Evolutionary conservation across 1,140 invertebrate genomes (phyloP).

Genomic region (Philopotamus ludificatus): DNA sequence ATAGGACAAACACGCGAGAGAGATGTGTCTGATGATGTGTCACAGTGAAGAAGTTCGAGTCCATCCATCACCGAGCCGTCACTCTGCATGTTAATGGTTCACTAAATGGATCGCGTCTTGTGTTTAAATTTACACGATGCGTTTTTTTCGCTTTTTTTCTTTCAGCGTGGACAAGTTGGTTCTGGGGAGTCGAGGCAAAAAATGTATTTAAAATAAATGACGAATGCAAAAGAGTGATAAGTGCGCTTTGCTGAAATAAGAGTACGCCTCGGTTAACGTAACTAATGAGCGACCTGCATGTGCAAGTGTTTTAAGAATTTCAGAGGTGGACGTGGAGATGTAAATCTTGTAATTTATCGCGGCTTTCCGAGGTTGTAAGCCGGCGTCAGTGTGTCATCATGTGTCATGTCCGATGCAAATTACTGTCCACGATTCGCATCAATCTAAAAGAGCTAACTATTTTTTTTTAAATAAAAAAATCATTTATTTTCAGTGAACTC

Average conservation of each 20-base stretch:
- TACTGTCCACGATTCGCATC: no score
- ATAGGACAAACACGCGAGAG: background rate
- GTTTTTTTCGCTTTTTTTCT: background rate
- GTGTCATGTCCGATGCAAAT: no score
- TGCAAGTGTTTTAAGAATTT: no score
- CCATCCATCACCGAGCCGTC: constrained; percentile 36
- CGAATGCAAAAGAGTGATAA: background rate
- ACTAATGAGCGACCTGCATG: no score
- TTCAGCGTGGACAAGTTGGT: background rate
- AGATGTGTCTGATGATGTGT: constrained; percentile 26
- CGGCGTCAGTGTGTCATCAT: no score
- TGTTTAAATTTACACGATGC: constrained; percentile 19
- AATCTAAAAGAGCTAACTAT: no score
- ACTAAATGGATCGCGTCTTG: constrained; percentile 38
- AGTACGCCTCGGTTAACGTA: background rate
- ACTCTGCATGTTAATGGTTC: constrained; percentile 34
- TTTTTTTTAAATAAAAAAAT: no score
- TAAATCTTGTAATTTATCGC: no score
- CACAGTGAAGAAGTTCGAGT: constrained; percentile 34
- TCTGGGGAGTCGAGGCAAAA: no score
- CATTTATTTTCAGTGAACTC: no score
- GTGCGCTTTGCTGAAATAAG: background rate
- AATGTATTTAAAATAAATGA: background rate
- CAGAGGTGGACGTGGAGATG: no score
- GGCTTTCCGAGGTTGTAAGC: no score